phyloP scores from a whole-genome alignment of 2,888 invertebrate genomes.

The Lamellibrachia columna region DNA sequence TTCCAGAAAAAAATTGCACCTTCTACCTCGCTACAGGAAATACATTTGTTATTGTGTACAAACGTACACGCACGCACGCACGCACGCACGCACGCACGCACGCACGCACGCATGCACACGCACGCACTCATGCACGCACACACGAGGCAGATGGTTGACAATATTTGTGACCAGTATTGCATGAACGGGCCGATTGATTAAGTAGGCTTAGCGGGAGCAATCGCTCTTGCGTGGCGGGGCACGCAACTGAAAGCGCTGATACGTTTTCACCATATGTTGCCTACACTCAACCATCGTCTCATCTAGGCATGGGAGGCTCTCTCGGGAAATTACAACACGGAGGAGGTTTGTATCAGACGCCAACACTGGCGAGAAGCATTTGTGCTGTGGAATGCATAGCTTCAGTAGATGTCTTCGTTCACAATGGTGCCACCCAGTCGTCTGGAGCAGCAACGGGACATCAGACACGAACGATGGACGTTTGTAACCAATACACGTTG shows the following conservation, averaged over 20 bases:
- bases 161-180: not conserved
- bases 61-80: not conserved
- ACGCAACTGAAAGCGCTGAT: not conserved
- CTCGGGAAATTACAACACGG: not conserved
- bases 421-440: not conserved
- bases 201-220: not conserved
- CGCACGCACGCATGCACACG: not conserved
- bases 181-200: not conserved
- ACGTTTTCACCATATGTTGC: not conserved
- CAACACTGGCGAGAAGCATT: not conserved
- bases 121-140: not conserved
- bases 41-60: not conserved
- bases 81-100: not conserved
- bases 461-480: not conserved
- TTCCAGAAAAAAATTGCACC: not conserved
- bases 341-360: not conserved
- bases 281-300: not conserved
- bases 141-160: not conserved
- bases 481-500: not conserved
- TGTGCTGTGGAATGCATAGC: not conserved
- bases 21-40: not conserved
- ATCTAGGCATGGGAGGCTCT: not conserved
- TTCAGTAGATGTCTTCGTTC: not conserved
- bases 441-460: not conserved
- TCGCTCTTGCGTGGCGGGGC: not conserved